Percentiles rank a stretch among this genome's conserved stretches.
Conservation (phyloP, 2,797 vertebrate species). For the Tokudaia tokunoshimensis region DNA sequence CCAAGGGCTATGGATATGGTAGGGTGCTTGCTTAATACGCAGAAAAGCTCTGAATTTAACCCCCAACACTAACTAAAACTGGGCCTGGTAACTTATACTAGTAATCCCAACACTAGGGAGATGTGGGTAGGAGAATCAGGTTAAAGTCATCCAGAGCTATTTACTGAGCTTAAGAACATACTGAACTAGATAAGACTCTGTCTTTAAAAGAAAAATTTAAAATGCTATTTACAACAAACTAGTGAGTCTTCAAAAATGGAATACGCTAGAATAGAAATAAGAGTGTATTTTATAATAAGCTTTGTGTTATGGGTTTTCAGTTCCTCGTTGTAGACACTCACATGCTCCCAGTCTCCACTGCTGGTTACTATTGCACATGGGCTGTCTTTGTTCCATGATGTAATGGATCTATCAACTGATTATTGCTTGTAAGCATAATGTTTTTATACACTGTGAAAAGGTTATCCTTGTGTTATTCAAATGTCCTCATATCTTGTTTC, state of each 20-base stretch:
- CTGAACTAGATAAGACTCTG: neutral
- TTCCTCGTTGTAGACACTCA: neutral
- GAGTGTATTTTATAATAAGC: slow-evolving; percentile 39
- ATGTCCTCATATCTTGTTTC: neutral
- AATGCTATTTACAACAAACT: neutral
- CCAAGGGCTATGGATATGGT: neutral
- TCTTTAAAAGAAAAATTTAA: neutral
- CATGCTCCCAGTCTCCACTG: neutral
- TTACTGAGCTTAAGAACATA: neutral
- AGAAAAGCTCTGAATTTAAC: neutral
- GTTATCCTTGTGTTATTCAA: neutral
- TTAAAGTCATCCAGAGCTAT: neutral
- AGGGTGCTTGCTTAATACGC: neutral
- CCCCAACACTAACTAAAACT: neutral
- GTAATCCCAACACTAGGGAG: neutral
- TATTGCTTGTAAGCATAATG: neutral
- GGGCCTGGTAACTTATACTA: too few relatives aligned
- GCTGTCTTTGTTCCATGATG: neutral
- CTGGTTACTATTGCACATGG: neutral
- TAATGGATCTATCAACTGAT: neutral
- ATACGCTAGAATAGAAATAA: neutral
- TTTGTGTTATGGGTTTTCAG: neutral
- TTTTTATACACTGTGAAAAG: neutral
- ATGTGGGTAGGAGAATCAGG: neutral
- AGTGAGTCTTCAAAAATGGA: neutral